Conservation (phyloP, 2,888 invertebrate species). For the Catotricha subobsoleta region DNA sequence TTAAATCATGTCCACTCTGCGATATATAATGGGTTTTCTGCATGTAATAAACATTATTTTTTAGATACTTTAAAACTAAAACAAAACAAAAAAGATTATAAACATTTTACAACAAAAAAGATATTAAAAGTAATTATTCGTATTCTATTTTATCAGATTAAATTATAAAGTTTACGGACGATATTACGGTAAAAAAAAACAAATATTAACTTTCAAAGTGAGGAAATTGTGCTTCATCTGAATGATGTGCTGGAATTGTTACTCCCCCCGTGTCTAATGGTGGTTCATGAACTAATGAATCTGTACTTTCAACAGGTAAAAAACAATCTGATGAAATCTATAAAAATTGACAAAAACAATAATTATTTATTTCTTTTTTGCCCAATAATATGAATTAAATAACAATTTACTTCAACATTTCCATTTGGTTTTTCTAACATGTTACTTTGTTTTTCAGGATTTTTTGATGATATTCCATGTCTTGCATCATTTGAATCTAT, state of each 20-base stretch:
- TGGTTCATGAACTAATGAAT: conserved; percentile 24
- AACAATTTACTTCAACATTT: conserved; percentile 17
- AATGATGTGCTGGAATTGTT: conserved; percentile 24
- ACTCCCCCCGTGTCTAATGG: conserved; percentile 26
- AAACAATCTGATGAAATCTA: conserved; percentile 25
- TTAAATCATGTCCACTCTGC: too few relatives aligned
- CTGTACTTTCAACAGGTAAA: conserved; percentile 23
- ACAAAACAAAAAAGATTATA: too few relatives aligned
- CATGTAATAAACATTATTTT: too few relatives aligned
- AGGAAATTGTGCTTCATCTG: conserved; percentile 26
- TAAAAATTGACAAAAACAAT: not conserved
- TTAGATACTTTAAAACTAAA: too few relatives aligned
- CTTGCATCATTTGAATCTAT: conserved; percentile 19
- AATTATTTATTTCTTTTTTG: not conserved
- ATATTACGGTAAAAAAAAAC: too few relatives aligned
- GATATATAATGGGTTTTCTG: too few relatives aligned
- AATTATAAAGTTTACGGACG: too few relatives aligned
- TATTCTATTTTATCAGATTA: too few relatives aligned
- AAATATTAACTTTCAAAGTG: conserved; percentile 8
- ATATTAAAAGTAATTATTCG: too few relatives aligned
- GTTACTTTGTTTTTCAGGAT: not conserved
- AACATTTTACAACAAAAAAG: too few relatives aligned
- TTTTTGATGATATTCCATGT: conserved; percentile 9
- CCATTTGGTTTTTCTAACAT: conserved; percentile 12
- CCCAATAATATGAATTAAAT: not conserved